Evolutionary conservation across 2,113 vertebrate genomes (phyloP), one percentile per base, ranked within the genome.

Genomic region (Cephalopterus ornatus): DNA sequence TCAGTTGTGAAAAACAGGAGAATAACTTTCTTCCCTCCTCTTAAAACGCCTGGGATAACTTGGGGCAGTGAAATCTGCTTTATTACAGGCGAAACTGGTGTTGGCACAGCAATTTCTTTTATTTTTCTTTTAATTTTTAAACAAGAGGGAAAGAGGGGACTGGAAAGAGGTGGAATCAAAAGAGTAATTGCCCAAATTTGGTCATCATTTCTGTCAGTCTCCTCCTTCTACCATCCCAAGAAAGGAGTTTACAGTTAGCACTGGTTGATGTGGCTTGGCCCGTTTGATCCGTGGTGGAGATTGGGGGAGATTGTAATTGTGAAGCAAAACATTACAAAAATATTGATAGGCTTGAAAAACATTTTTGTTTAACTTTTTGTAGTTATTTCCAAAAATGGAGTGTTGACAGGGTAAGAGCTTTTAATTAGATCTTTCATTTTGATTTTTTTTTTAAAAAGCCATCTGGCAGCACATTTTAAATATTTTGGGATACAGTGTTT

Each of bases 351-450:
- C 49, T 82, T 78, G 33, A 56, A 59, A 91, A 91, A 21, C 46
- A 21, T 63, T 87, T 78, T 67, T 37, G 49, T 68, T 81, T 42
- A 63, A 53, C 32, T 87, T 75, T 75, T 6, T 0, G 0, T 53
- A 12, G 52, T 44, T 90, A 41, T 56, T 92, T 78, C 73, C 35
- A 76, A 66, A 93, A 93, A 49, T 1, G 2, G 88, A 66, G 39
- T 46, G 22, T 65, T 88, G 96, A 85, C 94, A 92, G n/a, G 9
- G 18, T 49, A 61, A 79, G 50, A 58, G 67, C 82, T 96, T 79
- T 86, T 95, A 92, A 94, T 95, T 92, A 75, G 35, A 37, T 73
- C 67, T 73, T 66, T 70, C 23, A 13, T 83, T 92, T 88, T 46
- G 61, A 74, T 88, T 88, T 90, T 52, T 52, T 52, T 52, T 27